phyloP scores from a whole-genome alignment of 2,888 invertebrate genomes.

The Drosophila nr. perissopoda region DNA sequence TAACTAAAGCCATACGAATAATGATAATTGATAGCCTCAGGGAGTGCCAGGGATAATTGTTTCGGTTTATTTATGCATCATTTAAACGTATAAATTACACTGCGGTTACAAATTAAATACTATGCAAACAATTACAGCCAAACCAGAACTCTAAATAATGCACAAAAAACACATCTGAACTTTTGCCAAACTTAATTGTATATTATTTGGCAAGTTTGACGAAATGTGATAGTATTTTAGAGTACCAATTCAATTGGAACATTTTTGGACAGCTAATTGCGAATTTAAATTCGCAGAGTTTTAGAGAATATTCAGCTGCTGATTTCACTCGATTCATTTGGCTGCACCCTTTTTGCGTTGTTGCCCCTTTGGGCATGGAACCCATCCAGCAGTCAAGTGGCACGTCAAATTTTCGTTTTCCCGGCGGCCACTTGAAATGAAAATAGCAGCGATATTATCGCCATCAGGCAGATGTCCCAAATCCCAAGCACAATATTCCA shows the following conservation, averaged over 20 bases:
- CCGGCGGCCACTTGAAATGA: conserved; percentile 22
- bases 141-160: neutral
- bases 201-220: conserved; percentile 3
- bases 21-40: neutral
- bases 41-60: conserved; percentile 12
- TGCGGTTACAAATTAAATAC: conserved; percentile 29
- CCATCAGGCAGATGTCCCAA: conserved; percentile 12
- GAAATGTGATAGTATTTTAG: neutral
- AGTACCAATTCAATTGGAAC: conserved; percentile 21
- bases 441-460: conserved; percentile 15
- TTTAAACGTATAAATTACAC: conserved; percentile 40
- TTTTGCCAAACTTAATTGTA: neutral
- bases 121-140: conserved; percentile 7
- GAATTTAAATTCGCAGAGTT: conserved; percentile 21
- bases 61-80: conserved; percentile 32
- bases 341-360: neutral
- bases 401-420: conserved; percentile 22
- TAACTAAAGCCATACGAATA: neutral
- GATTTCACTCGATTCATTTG: conserved; percentile 19
- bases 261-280: conserved; percentile 40
- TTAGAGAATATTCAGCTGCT: conserved; percentile 10
- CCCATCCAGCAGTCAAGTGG: conserved; percentile 47
- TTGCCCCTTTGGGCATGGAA: neutral
- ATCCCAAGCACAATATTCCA: conserved; percentile 3
- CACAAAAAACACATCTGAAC: neutral